Evolutionary conservation across 1,140 invertebrate genomes (phyloP).

Genomic region (Telenomus remus): DNA sequence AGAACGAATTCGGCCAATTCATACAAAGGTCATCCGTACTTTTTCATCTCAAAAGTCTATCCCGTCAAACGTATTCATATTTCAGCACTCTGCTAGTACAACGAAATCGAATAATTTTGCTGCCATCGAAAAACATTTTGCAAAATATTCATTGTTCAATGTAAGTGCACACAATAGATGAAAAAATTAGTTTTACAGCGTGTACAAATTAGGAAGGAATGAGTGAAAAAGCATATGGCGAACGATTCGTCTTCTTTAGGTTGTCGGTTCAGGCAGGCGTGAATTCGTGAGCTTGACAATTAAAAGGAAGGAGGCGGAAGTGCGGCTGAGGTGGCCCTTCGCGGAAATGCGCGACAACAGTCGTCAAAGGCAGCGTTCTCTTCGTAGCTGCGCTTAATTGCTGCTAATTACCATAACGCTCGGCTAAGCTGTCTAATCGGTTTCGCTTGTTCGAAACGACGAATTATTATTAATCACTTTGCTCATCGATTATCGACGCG

Average conservation of each 20-base stretch:
- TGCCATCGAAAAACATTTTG: neutral
- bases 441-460: constrained; percentile 68
- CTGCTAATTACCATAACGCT: constrained; percentile 69
- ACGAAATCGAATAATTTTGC: too few species aligned
- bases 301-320: constrained; percentile 15
- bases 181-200: too few species aligned
- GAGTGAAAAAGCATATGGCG: too few species aligned
- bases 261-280: constrained; percentile 14
- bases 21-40: constrained; percentile 42
- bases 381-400: constrained; percentile 58
- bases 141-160: neutral
- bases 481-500: constrained; percentile 63
- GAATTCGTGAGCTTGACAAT: constrained; percentile 27
- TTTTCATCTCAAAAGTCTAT: constrained; percentile 37
- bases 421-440: constrained; percentile 68
- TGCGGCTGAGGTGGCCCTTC: constrained; percentile 8
- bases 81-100: constrained; percentile 15
- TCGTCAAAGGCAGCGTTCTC: constrained; percentile 25
- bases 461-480: constrained; percentile 72
- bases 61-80: constrained; percentile 44
- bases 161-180: too few species aligned
- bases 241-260: constrained; percentile 40
- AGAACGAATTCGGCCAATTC: constrained; percentile 40
- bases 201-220: too few species aligned
- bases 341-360: constrained; percentile 39